Evolutionary conservation across 2,888 invertebrate genomes (phyloP), one percentile per base, ranked within the genome.

Genomic region (Tachina grossa): DNA sequence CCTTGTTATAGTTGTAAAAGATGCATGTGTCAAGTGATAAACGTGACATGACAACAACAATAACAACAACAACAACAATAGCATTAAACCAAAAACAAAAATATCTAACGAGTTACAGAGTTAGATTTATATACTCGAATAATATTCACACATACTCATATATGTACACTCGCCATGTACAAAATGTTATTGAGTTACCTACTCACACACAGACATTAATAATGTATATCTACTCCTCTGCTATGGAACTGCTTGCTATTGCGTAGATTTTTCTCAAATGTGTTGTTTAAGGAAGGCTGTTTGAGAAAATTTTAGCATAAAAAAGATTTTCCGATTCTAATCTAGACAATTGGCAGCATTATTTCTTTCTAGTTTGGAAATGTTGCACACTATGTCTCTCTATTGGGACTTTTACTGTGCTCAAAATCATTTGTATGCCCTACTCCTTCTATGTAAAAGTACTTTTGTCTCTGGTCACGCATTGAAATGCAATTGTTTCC

Each of bases 11-110:
- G 80, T 78, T 83, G 69, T 79, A 77, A 87, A 75, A 77, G 87
- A 83, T 80, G 85, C 87, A 87, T 87, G 81, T 81, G 81, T 81
- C 77, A 87, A 86, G 84, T 86, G 84, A 86, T 82, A 86, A 86
- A 86, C 84, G 82, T 86, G 86, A 84, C 81, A 84, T 81, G 71
- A 76, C 76, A 81, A 84, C 76, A 84, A 72, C 69, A 84, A 81
- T 77, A 77, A 74, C n/a, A n/a, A n/a, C 68, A 57, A 31, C 53
- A n/a, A 22, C 43, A 41, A 41, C 47, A 55, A n/a, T 31, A 22
- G n/a, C 2, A 13, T 11, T n/a, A 45, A 66, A 49, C 19, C 10
- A 59, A 59, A 59, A 59, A 59, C 13, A 14, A 55, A 79, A 69
- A 49, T 31, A 31, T 31, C 59, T 68, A 78, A 66, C 61, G 39